phyloP scores from a whole-genome alignment of 37 sponge, comb jelly and placozoan genomes.

The Beroe ovata region DNA sequence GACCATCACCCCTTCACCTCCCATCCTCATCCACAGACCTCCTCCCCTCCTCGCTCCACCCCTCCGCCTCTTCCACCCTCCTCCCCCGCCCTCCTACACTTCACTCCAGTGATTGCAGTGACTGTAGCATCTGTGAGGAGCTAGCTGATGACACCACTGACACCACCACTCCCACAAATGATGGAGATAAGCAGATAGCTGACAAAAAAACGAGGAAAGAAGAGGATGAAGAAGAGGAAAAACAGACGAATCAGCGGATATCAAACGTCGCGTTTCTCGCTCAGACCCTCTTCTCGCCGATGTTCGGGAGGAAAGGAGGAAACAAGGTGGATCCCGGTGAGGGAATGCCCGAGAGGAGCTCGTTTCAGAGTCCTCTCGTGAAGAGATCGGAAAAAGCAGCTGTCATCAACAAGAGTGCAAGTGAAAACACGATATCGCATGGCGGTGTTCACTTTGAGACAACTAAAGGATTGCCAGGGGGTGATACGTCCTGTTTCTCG shows the following conservation, averaged over 20 bases:
- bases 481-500: not conserved
- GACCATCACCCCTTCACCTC: not conserved
- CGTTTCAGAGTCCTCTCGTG: constrained; percentile 8
- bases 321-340: not conserved
- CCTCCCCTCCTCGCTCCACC: not conserved
- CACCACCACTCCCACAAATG: not conserved
- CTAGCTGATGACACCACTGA: not conserved
- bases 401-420: not conserved
- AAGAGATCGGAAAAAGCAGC: constrained; percentile 4
- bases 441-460: not conserved
- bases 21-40: not conserved
- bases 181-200: not conserved
- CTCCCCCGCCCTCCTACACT: not conserved
- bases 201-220: not conserved
- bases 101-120: constrained; percentile 10
- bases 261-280: constrained; percentile 6
- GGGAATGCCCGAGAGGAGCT: not conserved
- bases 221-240: not conserved
- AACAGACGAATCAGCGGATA: not conserved
- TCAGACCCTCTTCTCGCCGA: constrained; percentile 1
- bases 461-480: not conserved
- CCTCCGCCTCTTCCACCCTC: not conserved
- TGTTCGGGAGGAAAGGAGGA: constrained; percentile 20
- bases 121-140: constrained; percentile 27
- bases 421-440: not conserved